phyloP scores from a whole-genome alignment of 2,113 vertebrate genomes.

The Bambusicola thoracicus region DNA sequence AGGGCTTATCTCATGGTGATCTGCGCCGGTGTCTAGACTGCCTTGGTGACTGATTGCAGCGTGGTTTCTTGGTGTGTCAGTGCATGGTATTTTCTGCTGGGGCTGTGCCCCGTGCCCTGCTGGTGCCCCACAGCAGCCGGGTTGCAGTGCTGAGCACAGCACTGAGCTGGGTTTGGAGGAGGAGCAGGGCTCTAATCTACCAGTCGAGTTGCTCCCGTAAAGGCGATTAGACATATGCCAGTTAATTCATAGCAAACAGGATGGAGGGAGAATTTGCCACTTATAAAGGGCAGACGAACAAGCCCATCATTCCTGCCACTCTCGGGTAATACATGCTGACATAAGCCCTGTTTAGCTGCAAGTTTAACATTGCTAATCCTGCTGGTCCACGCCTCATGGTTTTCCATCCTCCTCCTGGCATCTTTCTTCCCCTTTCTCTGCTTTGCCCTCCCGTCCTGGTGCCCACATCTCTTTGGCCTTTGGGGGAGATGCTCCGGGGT shows the following conservation, averaged over 20 bases:
- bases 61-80: background rate
- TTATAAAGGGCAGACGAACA: conserved; percentile 66
- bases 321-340: background rate
- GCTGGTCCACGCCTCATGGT: background rate
- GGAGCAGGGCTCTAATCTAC: conserved; percentile 47
- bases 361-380: conserved; percentile 29
- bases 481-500: background rate
- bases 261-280: conserved; percentile 65
- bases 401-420: background rate
- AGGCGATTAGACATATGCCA: conserved; percentile 75
- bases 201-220: conserved; percentile 14
- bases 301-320: background rate
- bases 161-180: background rate
- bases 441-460: background rate
- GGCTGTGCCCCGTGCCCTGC: background rate
- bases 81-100: too few species aligned
- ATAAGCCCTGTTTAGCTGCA: conserved; percentile 33
- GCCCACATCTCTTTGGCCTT: background rate
- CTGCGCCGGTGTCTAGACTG: background rate
- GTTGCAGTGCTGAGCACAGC: background rate
- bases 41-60: rapidly evolving
- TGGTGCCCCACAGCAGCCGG: background rate
- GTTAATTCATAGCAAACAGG: conserved; percentile 71
- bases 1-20: background rate
- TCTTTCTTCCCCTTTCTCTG: background rate